Evolutionary conservation across 1,140 invertebrate species (phyloP).

Genomic region (Schlechtendalia chinensis): DNA sequence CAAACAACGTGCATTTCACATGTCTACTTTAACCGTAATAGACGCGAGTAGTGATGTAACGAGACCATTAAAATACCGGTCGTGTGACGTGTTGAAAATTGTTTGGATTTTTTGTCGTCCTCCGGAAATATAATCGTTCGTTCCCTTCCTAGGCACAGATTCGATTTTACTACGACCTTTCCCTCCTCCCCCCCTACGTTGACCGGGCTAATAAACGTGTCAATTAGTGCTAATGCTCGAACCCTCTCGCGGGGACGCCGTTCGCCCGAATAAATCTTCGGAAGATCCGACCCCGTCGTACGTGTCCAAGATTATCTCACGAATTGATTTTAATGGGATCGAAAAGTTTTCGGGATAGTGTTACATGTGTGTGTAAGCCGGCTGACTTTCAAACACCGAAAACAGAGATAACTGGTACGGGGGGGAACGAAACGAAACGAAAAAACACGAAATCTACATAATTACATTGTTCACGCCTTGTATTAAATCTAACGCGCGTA

Average conservation of each 20-base stretch:
- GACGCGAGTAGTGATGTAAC: neutral
- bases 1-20: too few species aligned
- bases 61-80: neutral
- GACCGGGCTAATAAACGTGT: constrained; percentile 16
- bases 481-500: constrained; percentile 18
- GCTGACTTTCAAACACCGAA: neutral
- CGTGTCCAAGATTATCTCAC: constrained; percentile 5
- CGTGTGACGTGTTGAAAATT: neutral
- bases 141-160: neutral
- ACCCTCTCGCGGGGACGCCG: neutral
- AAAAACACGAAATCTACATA: too few species aligned
- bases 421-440: too few species aligned
- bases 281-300: constrained; percentile 1
- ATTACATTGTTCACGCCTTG: neutral
- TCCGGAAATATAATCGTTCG: neutral
- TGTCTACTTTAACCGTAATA: too few species aligned
- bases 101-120: neutral
- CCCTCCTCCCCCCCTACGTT: neutral
- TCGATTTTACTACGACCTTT: constrained; percentile 1
- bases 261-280: constrained; percentile 12
- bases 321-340: constrained; percentile 9
- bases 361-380: neutral
- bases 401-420: neutral
- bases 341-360: neutral
- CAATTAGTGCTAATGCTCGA: neutral